Percentiles rank a stretch among this genome's conserved stretches.
Conservation (phyloP, 2,113 vertebrate species). For the Chloroceryle aenea region DNA sequence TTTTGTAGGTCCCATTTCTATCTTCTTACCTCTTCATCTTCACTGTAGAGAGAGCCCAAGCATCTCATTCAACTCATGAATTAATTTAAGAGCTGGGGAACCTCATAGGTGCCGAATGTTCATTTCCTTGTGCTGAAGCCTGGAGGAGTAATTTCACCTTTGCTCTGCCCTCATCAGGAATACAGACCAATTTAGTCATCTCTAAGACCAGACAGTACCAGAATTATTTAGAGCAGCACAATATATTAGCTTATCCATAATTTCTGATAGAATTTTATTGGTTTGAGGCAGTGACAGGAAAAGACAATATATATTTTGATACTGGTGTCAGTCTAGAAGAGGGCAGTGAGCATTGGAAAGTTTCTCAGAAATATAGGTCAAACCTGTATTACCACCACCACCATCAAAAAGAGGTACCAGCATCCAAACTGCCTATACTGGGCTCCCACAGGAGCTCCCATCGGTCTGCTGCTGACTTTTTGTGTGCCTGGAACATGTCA, state of each 20-base stretch:
- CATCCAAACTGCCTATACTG: neutral
- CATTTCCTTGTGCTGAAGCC: neutral
- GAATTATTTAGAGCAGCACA: neutral
- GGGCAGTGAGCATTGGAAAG: neutral
- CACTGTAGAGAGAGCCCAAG: neutral
- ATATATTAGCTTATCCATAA: neutral
- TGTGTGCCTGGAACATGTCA: fast-evolving
- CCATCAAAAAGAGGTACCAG: neutral
- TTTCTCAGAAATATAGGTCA: neutral
- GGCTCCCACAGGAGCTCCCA: neutral
- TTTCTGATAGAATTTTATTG: neutral
- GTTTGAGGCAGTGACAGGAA: neutral
- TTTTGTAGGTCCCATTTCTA: neutral
- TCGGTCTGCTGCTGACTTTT: neutral
- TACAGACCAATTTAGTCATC: neutral
- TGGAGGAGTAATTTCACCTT: neutral
- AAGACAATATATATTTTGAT: neutral
- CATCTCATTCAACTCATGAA: neutral
- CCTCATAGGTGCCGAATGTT: neutral
- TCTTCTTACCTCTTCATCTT: neutral
- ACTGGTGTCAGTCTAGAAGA: neutral
- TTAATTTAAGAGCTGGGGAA: neutral
- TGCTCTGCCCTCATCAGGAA: neutral
- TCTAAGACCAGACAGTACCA: neutral
- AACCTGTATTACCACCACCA: neutral